Base-by-base conservation (phyloP, 1,140 invertebrate genomes). In the Hylaeus volcanicus region DNA sequence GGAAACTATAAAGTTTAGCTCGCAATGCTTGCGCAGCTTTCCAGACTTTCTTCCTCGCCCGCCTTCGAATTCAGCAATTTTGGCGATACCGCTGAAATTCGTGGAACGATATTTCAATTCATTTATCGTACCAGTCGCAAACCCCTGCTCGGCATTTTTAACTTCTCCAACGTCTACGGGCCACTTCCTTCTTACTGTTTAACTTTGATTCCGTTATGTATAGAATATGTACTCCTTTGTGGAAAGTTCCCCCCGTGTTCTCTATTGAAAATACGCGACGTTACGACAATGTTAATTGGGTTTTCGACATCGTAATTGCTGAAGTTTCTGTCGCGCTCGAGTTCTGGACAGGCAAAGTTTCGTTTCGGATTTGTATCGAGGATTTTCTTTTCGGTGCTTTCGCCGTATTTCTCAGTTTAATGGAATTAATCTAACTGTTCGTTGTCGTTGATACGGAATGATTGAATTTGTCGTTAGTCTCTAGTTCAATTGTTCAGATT, bases 1-100 rank as follows among this genome's bases (percentile, higher is more conserved):
- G 85, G 80, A 81, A 84, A 74, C 66, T 86, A 71, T 81, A 71
- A 83, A 83, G 65, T 86, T 83, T 4, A 74, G 45, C 39, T 41
- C 11, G 48, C 8, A 5, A 48, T 48, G 45, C 45, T 48, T 48
- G 8, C 51, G 72, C 66, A 41, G 15, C 45, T 43, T 56, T n/a
- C 76, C 1, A 43, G n/a, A 53, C 15, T 73, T 55, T 12, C 0
- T 48, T 39, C 26, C 12, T 51, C n/a, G 58, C 2, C 15, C 6
- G 12, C 26, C 12, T 12, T 39, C 61, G 14, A 65, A 39, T 15
- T 73, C 26, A 9, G 1, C 14, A 45, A 4, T 51, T 58, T 39
- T 1, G n/a, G 15, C 41, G 43, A 5, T 45, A n/a, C n/a, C n/a
- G 9, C 0, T 1, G 65, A 37, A 53, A 68, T 37, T 60, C 12